Evolutionary conservation across 2,888 invertebrate genomes (phyloP).

Genomic region (Rhorus exstirpatorius): DNA sequence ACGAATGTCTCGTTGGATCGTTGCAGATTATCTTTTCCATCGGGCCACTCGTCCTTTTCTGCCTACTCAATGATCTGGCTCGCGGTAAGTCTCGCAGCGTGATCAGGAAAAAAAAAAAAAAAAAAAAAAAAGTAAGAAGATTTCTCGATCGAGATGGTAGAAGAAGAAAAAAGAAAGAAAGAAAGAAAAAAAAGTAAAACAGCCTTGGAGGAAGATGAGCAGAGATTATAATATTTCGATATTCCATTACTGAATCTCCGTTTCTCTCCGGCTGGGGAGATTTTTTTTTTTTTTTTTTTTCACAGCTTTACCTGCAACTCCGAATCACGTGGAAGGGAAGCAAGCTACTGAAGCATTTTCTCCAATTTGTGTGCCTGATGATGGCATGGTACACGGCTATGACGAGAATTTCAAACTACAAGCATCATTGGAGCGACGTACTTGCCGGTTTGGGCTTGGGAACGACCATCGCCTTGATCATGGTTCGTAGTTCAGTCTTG

Average conservation of each 20-base stretch:
- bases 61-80: slow-evolving; percentile 95
- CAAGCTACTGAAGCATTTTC: slow-evolving; percentile 93
- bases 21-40: slow-evolving; percentile 94
- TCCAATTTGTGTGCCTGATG: slow-evolving; percentile 93
- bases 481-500: slow-evolving; percentile 88
- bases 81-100: slow-evolving; percentile 88
- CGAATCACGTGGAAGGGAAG: slow-evolving; percentile 94
- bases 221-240: slow-evolving; percentile 56
- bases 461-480: slow-evolving; percentile 89
- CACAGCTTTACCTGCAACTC: slow-evolving; percentile 95
- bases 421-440: slow-evolving; percentile 99
- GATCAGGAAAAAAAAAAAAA: slow-evolving; percentile 30
- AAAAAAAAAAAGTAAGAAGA: neutral
- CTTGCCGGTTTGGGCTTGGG: slow-evolving; percentile 93
- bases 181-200: neutral
- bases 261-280: neutral
- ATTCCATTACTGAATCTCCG: slow-evolving; percentile 27
- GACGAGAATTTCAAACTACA: slow-evolving; percentile 97
- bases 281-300: slow-evolving; percentile 36
- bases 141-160: slow-evolving; percentile 6
- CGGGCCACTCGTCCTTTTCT: slow-evolving; percentile 96
- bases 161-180: slow-evolving; percentile 8
- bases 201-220: slow-evolving; percentile 11
- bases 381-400: slow-evolving; percentile 95
- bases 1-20: slow-evolving; percentile 74